Conservation (phyloP, 2,797 vertebrate genomes). For the Adrianichthys oophorus region DNA sequence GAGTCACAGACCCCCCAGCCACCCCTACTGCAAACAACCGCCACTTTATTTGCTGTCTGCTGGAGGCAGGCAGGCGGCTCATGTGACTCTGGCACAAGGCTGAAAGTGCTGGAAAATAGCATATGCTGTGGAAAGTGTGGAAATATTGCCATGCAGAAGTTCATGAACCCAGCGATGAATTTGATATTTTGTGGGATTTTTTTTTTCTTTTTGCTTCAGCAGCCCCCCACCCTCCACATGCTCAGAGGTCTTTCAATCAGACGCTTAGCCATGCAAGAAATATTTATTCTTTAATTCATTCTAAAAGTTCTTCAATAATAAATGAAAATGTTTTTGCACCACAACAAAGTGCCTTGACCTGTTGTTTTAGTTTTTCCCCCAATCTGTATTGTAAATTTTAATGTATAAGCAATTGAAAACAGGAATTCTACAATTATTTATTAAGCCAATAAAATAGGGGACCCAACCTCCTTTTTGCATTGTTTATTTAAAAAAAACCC, state of each 20-base stretch:
- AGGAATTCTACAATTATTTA: slow-evolving; percentile 52
- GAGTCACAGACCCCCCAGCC: slow-evolving; percentile 25
- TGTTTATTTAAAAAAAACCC: slow-evolving; percentile 37
- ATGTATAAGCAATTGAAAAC: slow-evolving; percentile 59
- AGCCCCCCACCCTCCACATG: not conserved
- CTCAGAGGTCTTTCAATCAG: slow-evolving; percentile 32
- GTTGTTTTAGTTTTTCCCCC: too few relatives aligned
- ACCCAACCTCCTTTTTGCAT: slow-evolving; percentile 39
- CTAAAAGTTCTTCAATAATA: slow-evolving; percentile 25
- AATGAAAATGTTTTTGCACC: slow-evolving; percentile 23
- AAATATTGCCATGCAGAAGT: slow-evolving; percentile 12
- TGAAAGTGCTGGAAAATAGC: slow-evolving; percentile 17
- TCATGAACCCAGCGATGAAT: slow-evolving; percentile 9
- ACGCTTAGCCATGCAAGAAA: slow-evolving; percentile 44
- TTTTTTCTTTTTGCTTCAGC: not conserved
- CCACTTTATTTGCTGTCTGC: slow-evolving; percentile 36
- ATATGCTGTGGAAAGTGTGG: slow-evolving; percentile 8
- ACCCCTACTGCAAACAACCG: slow-evolving; percentile 20
- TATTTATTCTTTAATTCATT: slow-evolving; percentile 44
- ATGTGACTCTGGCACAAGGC: slow-evolving; percentile 18
- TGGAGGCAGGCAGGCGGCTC: slow-evolving; percentile 25
- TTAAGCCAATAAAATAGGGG: slow-evolving; percentile 48
- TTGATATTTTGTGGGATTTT: not conserved
- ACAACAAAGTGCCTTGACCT: slow-evolving; percentile 7
- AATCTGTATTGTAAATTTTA: slow-evolving; percentile 53